Percentiles rank a stretch among this genome's conserved stretches.
Conservation (phyloP, 1,140 invertebrate genomes). For the Drosophila chauvacae region DNA sequence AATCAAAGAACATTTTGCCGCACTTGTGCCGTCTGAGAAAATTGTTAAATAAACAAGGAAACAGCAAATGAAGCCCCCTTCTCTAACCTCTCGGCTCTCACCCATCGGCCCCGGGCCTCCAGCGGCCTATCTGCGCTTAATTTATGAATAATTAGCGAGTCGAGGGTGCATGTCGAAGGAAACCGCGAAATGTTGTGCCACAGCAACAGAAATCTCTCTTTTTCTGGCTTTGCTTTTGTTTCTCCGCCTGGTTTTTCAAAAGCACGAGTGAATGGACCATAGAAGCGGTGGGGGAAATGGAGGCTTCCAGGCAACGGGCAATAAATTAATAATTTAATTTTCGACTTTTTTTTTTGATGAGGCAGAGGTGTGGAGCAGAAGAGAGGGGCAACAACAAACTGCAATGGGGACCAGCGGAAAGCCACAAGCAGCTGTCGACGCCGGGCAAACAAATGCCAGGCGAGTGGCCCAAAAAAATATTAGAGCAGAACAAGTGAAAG, state of each 20-base stretch:
- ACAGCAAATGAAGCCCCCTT: conserved; percentile 34
- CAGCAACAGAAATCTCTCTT: conserved; percentile 39
- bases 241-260: conserved; percentile 16
- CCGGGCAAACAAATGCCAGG: conserved; percentile 70
- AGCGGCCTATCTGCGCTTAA: conserved; percentile 60
- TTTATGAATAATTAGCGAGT: conserved; percentile 83
- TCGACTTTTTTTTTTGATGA: conserved; percentile 75
- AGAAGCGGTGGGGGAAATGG: conserved; percentile 14
- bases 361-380: background rate
- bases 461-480: conserved; percentile 58
- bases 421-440: conserved; percentile 65
- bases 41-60: conserved; percentile 80
- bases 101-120: background rate
- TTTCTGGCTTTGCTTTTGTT: conserved; percentile 29
- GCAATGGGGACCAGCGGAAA: conserved; percentile 51
- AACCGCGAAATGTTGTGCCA: conserved; percentile 65
- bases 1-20: conserved; percentile 79
- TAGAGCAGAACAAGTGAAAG: conserved; percentile 76
- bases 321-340: conserved; percentile 84
- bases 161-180: conserved; percentile 47
- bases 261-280: conserved; percentile 47
- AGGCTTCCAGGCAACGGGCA: conserved; percentile 52
- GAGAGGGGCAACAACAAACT: conserved; percentile 50
- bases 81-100: background rate
- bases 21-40: conserved; percentile 66